Evolutionary conservation across 2,113 vertebrate genomes (phyloP), one percentile per base, ranked within the genome.

Genomic region (Reinhardtius hippoglossoides): DNA sequence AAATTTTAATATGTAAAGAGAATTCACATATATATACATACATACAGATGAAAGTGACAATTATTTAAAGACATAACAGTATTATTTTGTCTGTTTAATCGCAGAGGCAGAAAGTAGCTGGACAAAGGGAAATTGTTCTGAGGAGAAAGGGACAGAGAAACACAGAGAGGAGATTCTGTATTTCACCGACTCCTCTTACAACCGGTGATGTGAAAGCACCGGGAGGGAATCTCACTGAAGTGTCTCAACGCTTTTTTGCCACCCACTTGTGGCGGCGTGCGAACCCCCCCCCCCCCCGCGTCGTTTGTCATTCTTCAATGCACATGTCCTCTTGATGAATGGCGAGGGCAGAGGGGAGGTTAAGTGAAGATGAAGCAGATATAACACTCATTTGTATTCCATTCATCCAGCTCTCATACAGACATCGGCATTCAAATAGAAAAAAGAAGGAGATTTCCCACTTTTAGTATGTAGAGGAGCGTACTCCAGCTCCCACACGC

Each of bases 321-420:
- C 66, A 83, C 67, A 57, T 40, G 65, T 82, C 76, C 42, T 44
- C 56, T 60, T 81, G 88, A 88, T 87, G 61, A 83, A 87, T 87
- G 82, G 40, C 67, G 4, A 52, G 66, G 66, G 60, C 61, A 75
- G 50, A 21, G n/a, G 74, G 54, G 52, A 78, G 44, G 59, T 44
- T 61, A 71, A 74, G 77, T 68, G 35, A 79, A 71, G 55, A 83
- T 76, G 61, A 74, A 81, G 59, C 37, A 61, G 67, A 73, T 40
- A 77, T 76, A 69, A 76, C 37, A 50, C 56, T 84, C 69, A 81
- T 90, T 84, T 74, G 65, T 83, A 88, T 88, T 88, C 83, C 44
- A 42, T 67, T 80, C 73, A 81, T 68, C 27, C 70, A 78, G 58
- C 52, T 74, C 69, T 50, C 63, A 40, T 20, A 73, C 26, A 66